phyloP scores from a whole-genome alignment of 2,797 vertebrate species.

The Otolemur crassicaudatus region DNA sequence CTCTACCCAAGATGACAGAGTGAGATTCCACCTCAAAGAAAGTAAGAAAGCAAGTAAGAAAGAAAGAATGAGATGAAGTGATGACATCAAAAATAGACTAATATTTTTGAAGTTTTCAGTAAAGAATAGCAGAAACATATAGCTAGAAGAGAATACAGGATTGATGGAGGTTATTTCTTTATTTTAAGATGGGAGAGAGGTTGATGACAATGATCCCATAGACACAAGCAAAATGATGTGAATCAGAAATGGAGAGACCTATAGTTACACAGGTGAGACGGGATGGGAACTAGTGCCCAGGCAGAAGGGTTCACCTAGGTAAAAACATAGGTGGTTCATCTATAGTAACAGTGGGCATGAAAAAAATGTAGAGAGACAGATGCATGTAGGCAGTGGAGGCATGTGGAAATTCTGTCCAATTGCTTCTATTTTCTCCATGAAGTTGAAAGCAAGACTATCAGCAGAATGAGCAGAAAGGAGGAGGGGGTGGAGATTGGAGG shows the following conservation, averaged over 20 bases:
- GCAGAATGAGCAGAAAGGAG: constrained; percentile 11
- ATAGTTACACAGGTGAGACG: background rate
- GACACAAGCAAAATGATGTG: background rate
- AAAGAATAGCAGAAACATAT: background rate
- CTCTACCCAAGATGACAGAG: too few relatives aligned
- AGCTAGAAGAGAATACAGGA: background rate
- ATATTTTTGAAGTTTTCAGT: constrained; percentile 4
- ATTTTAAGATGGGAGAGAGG: background rate
- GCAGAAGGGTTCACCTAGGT: background rate
- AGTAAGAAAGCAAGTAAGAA: too few relatives aligned
- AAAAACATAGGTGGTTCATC: background rate
- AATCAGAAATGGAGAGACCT: background rate
- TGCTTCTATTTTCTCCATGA: constrained; percentile 70
- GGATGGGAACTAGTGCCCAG: background rate
- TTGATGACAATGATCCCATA: background rate
- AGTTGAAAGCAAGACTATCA: constrained; percentile 38
- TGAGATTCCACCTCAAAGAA: too few relatives aligned
- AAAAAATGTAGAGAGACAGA: background rate
- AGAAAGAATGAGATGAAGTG: background rate
- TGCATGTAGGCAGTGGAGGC: background rate
- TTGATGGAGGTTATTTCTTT: background rate
- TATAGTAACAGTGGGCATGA: background rate
- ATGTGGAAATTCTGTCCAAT: background rate
- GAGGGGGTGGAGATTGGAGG: background rate
- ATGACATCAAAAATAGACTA: background rate